Evolutionary conservation across 2,888 invertebrate genomes (phyloP), one percentile per base, ranked within the genome.

Genomic region (Pogonocherus hispidulus): DNA sequence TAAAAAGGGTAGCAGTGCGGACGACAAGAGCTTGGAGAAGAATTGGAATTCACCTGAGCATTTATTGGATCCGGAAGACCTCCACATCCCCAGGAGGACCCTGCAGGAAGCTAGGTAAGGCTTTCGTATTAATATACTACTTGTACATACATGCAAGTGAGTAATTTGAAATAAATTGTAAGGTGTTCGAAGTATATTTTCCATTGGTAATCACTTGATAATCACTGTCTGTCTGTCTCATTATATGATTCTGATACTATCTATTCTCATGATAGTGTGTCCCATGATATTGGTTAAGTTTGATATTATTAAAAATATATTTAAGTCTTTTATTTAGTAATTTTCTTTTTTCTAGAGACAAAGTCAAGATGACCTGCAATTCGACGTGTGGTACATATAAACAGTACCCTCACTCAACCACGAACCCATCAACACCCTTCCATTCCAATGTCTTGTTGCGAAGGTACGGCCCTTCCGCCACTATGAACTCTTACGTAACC

Each of bases 51-150:
- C 81, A 6, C 79, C 80, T 2, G 82, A 82, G 46, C 78, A 79
- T 57, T 60, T 81, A 14, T 64, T 73, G 71, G 80, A 73, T 75
- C 81, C 71, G 14, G 79, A 79, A 18, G 79, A 78, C 74, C 37
- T 79, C 71, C 92, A 92, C 79, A 92, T 92, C 83, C 91, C 92
- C 9, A 76, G 83, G 37, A 76, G 83, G 72, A 77, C 87, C 87
- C 63, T 87, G 88, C 80, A 89, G 87, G 88, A 87, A 75, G 82
- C 89, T 77, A 89, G 91, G 91, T 92, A 87, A 70, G 68, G 51
- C 16, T 84, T 84, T 65, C 19, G 32, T 64, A 16, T 41, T 0
- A 41, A 0, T 63, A 46, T 9, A 46, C 3, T 0, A 16, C 4
- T 11, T 41, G 41, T 41, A 41, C 11, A n/a, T n/a, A n/a, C n/a